phyloP scores from a whole-genome alignment of 2,888 invertebrate species.

The Limnephilus lunatus region DNA sequence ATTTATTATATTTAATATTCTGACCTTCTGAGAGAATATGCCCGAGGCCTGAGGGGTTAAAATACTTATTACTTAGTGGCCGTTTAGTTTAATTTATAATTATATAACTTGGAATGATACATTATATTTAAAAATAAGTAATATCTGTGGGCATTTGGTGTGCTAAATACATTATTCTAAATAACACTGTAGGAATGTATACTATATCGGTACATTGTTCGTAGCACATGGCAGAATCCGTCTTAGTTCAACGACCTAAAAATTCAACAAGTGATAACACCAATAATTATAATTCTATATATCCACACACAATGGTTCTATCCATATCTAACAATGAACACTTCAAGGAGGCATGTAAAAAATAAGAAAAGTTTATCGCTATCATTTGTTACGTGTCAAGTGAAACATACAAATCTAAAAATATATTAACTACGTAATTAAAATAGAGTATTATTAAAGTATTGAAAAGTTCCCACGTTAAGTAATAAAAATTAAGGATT shows the following conservation, averaged over 20 bases:
- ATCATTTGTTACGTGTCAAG: not conserved
- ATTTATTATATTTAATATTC: too few relatives aligned
- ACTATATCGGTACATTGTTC: not conserved
- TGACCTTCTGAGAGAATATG: too few relatives aligned
- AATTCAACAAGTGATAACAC: constrained; percentile 6
- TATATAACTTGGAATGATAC: not conserved
- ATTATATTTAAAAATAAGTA: not conserved
- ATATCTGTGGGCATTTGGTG: not conserved
- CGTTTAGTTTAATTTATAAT: not conserved
- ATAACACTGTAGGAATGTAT: not conserved
- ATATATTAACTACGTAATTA: not conserved
- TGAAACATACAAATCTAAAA: not conserved
- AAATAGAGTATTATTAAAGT: not conserved
- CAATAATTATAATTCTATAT: not conserved
- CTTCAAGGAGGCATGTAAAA: not conserved
- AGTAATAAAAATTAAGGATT: not conserved
- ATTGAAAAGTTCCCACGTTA: not conserved
- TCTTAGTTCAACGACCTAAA: constrained; percentile 29
- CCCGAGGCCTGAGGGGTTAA: too few relatives aligned
- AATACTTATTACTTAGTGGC: not conserved
- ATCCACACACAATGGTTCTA: not conserved
- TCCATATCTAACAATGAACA: not conserved
- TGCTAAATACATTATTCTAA: not conserved
- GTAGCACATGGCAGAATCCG: constrained; percentile 26
- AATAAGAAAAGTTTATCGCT: constrained; percentile 6